A percentile compares a stretch with the other conserved stretches of the same genome.
Evolutionary conservation across 2,888 invertebrate genomes (phyloP).

Genomic region (Ecliptopera silaceata): DNA sequence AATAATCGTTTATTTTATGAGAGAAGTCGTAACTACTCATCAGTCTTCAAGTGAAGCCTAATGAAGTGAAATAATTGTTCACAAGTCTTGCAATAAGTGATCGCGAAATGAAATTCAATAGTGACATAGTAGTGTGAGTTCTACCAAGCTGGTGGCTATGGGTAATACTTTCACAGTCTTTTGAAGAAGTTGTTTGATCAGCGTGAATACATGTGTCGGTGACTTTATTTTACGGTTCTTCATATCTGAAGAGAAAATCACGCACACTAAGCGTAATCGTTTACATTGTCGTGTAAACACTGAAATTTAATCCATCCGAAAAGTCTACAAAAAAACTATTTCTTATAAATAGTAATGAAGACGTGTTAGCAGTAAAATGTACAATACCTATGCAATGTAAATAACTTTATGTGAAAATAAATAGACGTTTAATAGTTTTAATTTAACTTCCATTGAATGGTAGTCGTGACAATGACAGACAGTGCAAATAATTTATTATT

Average conservation of each 20-base stretch:
- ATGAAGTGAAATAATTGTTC: conserved; percentile 38
- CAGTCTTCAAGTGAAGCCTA: conserved; percentile 12
- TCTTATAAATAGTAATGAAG: too few species aligned
- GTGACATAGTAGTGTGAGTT: conserved; percentile 19
- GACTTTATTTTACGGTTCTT: conserved; percentile 19
- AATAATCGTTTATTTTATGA: conserved; percentile 11
- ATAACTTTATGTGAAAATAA: conserved; percentile 27
- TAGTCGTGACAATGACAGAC: conserved; percentile 56
- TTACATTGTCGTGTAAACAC: background rate
- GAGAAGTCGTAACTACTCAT: conserved; percentile 21
- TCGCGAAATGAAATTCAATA: conserved; percentile 41
- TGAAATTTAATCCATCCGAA: too few species aligned
- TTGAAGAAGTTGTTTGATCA: conserved; percentile 53
- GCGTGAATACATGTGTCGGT: conserved; percentile 46
- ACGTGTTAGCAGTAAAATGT: background rate
- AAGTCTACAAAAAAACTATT: too few species aligned
- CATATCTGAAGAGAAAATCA: conserved; percentile 23
- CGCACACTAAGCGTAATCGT: conserved; percentile 5
- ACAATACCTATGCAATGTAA: conserved; percentile 28
- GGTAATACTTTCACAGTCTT: conserved; percentile 50
- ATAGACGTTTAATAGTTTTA: conserved; percentile 22
- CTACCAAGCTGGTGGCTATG: conserved; percentile 41
- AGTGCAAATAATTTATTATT: conserved; percentile 55
- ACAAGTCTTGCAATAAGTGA: conserved; percentile 38
- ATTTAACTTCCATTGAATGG: conserved; percentile 49